Conservation (phyloP, 2,888 invertebrate species). For the Coremacera marginata region DNA sequence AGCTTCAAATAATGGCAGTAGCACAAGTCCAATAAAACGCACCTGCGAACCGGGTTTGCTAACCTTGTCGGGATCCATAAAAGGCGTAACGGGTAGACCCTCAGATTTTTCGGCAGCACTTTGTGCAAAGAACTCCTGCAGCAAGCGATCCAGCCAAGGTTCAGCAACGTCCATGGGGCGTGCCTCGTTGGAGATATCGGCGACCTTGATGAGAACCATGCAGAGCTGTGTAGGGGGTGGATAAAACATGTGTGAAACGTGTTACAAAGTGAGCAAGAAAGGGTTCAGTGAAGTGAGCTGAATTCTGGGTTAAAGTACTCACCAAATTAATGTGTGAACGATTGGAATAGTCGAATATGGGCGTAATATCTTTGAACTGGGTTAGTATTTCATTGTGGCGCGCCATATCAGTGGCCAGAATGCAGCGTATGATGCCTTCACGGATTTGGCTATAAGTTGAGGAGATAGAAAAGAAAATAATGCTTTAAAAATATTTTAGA, state of each 20-base stretch:
- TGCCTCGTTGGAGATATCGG: conserved; percentile 87
- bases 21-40: conserved; percentile 84
- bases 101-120: conserved; percentile 85
- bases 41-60: conserved; percentile 87
- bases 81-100: conserved; percentile 85
- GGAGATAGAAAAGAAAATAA: background rate
- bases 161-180: conserved; percentile 86
- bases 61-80: conserved; percentile 88
- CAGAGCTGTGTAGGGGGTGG: conserved; percentile 73
- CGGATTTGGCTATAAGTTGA: conserved; percentile 72
- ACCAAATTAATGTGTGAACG: conserved; percentile 81
- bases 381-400: conserved; percentile 82
- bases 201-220: conserved; percentile 86
- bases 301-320: conserved; percentile 63
- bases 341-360: conserved; percentile 77
- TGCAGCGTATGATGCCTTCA: conserved; percentile 84
- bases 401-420: conserved; percentile 84
- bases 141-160: conserved; percentile 82
- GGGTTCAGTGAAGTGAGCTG: background rate
- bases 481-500: too few species aligned
- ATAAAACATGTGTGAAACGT: background rate
- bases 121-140: conserved; percentile 80
- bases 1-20: conserved; percentile 84
- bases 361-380: conserved; percentile 77
- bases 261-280: background rate